Conservation (phyloP, 2,113 vertebrate species). For the Stegostoma tigrinum region DNA sequence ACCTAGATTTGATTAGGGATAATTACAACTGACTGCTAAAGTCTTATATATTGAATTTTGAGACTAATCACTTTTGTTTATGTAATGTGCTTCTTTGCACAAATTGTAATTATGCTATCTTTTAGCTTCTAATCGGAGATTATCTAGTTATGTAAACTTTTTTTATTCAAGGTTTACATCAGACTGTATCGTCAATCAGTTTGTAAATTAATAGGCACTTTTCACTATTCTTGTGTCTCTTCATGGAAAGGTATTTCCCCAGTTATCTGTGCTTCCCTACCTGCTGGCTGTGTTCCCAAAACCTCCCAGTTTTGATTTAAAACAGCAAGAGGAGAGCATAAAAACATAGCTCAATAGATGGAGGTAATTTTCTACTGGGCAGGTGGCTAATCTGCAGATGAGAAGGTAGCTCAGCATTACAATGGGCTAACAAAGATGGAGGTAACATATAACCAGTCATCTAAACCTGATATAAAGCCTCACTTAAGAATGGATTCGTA, state of each 20-base stretch:
- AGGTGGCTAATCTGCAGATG: background rate
- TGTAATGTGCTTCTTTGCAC: background rate
- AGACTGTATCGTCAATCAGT: background rate
- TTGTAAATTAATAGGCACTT: background rate
- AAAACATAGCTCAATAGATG: background rate
- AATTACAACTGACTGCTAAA: background rate
- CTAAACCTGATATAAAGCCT: background rate
- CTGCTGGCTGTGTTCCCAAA: background rate
- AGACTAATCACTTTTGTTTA: background rate
- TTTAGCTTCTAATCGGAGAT: background rate
- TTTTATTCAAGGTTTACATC: background rate
- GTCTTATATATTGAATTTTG: background rate
- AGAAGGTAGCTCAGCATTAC: background rate
- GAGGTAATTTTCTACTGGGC: background rate
- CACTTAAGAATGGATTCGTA: background rate
- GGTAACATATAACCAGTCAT: background rate
- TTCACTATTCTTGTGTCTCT: background rate
- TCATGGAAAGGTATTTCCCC: background rate
- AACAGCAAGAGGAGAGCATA: background rate
- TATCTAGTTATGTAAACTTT: background rate
- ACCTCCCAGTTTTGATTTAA: background rate
- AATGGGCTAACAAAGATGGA: background rate
- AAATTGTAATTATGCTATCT: background rate
- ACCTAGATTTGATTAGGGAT: background rate
- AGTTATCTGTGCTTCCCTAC: background rate